phyloP scores from a whole-genome alignment of 2,888 invertebrate species.

The Coelogynopora nodosa region DNA sequence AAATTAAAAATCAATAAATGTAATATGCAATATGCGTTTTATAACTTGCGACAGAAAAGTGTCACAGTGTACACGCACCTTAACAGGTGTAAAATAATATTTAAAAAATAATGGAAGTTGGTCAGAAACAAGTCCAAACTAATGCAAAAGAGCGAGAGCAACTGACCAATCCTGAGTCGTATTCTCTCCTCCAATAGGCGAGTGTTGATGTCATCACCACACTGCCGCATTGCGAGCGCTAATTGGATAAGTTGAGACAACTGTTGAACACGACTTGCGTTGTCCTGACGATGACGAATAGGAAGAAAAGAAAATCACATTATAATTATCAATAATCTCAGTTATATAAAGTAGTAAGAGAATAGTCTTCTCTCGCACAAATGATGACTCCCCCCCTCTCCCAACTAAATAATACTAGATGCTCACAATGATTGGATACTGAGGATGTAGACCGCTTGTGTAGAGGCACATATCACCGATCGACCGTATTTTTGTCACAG shows the following conservation, averaged over 20 bases:
- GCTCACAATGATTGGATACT: slow-evolving; percentile 66
- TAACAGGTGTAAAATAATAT: too few relatives aligned
- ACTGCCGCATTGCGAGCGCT: slow-evolving; percentile 16
- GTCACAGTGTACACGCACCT: too few relatives aligned
- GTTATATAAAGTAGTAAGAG: too few relatives aligned
- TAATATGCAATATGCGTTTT: too few relatives aligned
- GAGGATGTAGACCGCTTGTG: slow-evolving; percentile 82
- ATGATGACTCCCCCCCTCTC: not conserved
- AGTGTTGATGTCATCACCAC: not conserved
- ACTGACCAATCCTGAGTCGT: not conserved
- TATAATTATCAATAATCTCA: too few relatives aligned
- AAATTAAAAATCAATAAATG: too few relatives aligned
- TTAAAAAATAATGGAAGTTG: too few relatives aligned
- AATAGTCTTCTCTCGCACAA: too few relatives aligned
- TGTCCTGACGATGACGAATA: slow-evolving; percentile 37
- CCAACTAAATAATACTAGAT: not conserved
- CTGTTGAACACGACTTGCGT: not conserved
- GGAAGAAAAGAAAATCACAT: too few relatives aligned
- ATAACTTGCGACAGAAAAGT: too few relatives aligned
- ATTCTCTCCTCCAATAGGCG: not conserved
- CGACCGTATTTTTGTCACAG: slow-evolving; percentile 87
- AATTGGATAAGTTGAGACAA: slow-evolving; percentile 14
- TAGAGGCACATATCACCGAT: slow-evolving; percentile 90
- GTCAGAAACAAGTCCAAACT: too few relatives aligned
- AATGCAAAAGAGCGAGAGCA: too few relatives aligned